Evolutionary conservation across 2,113 vertebrate species (phyloP), one percentile per base, ranked within the genome.

Genomic region (Oreochromis spilurus): DNA sequence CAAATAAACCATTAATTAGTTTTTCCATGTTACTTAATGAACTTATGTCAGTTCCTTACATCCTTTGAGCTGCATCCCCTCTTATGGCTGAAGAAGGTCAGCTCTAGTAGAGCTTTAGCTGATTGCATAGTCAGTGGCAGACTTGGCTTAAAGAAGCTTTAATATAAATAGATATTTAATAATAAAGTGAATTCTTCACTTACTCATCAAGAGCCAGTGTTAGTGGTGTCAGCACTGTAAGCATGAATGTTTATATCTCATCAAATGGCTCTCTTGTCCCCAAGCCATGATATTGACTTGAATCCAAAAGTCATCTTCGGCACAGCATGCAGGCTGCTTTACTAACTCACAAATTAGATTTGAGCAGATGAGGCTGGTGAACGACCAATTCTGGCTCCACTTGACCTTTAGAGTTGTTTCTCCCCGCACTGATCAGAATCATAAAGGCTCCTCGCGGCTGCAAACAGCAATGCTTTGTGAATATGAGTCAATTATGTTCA

Each of bases 381-480:
- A 84, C 31, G 77, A 87, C 83, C 40, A 81, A 91, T 82, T 81
- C 53, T 17, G 31, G 85, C 83, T 81, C 65, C n/a, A 75, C 83
- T 91, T 94, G 91, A 95, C 90, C 90, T 92, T 93, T 89, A 80
- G 52, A 91, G 89, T 86, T 53, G 81, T 86, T 45, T 87, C 82
- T 52, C 72, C 54, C 55, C 31, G 8, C 53, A 31, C 84, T 88
- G 84, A 86, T 88, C 85, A 79, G 88, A 93, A 89, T 92, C 82
- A 81, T 78, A 89, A 90, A 82, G 54, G 91, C 80, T 26, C 12
- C 14, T 7, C 7, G 14, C 9, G 5, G 36, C 19, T 29, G 14
- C 70, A 50, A 40, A 84, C 36, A 31, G 19, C 21, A 52, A 2
- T 36, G 70, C 72, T 52, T 5, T 24, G n/a, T 21, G 38, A 40